Evolutionary conservation across 1,140 invertebrate genomes (phyloP).

Genomic region (Nebria ingens): DNA sequence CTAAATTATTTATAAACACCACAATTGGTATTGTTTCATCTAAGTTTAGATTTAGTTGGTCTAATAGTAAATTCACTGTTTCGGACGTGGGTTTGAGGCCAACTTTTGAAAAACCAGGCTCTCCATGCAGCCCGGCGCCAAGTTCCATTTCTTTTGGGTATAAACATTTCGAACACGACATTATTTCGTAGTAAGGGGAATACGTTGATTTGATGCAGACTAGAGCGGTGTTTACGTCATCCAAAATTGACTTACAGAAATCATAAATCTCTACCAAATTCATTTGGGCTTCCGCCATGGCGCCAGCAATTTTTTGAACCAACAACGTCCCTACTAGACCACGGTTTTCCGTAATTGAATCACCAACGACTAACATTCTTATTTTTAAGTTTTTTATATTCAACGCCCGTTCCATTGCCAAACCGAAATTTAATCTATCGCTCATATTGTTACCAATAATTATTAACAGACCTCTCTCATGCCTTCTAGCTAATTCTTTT

Average conservation of each 20-base stretch:
- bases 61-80: conserved; percentile 15
- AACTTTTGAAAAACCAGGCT: conserved; percentile 43
- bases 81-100: conserved; percentile 16
- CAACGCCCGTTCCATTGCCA: conserved; percentile 29
- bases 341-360: conserved; percentile 35
- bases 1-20: conserved; percentile 53
- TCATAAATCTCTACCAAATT: conserved; percentile 37
- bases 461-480: conserved; percentile 26
- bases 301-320: conserved; percentile 55
- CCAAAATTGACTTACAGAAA: conserved; percentile 25
- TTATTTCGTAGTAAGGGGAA: conserved; percentile 7
- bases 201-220: conserved; percentile 20
- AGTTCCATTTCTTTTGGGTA: conserved; percentile 45
- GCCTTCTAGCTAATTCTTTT: conserved; percentile 33
- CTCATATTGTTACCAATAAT: conserved; percentile 24
- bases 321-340: conserved; percentile 51
- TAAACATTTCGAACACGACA: conserved; percentile 19
- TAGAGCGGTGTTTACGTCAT: conserved; percentile 26
- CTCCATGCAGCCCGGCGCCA: conserved; percentile 54
- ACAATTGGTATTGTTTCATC: conserved; percentile 28
- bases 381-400: conserved; percentile 24
- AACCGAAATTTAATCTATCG: conserved; percentile 28
- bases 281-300: conserved; percentile 48
- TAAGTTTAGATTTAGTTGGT: conserved; percentile 11
- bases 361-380: conserved; percentile 22